Base-by-base conservation (phyloP, 1,140 invertebrate species). In the Spodoptera frugiperda region DNA sequence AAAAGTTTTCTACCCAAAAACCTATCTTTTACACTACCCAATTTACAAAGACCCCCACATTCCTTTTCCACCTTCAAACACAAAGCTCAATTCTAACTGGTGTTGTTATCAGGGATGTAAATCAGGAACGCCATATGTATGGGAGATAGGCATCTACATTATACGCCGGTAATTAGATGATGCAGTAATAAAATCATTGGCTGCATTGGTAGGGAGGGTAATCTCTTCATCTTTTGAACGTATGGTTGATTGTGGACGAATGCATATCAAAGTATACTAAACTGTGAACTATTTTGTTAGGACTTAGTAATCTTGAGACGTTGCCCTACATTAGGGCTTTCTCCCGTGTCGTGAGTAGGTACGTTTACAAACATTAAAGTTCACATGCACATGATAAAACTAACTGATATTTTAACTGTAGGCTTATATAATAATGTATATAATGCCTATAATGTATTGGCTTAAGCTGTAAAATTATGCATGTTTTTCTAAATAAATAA, bases 181-280 rank as follows among this genome's bases (percentile, higher is more conserved):
- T 85, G 81, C 83, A 86, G 85, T 89, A 90, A 89, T 90, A 89
- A 89, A 89, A 89, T 89, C 85, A 88, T 90, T 86, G 77, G 82
- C 54, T 65, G 71, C 80, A 78, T 79, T 4, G 77, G 71, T 74
- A 78, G 83, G 63, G 71, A 55, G 44, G 49, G 71, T 76, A 86
- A 87, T 87, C 84, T 85, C n/a, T 70, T 73, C 49, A 88, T 88
- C 86, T 82, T 79, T 73, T 57, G 14, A 17, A 12, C 3, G 67
- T 71, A 55, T 54, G 30, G 9, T 2, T 71, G 21, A 55, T 44
- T 44, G 39, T 71, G 5, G 48, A 25, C 21, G 15, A 17, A 2
- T n/a, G 9, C 3, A 39, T 11, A 39, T 61, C 30, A 30, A 17
- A 53, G 0, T 53, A 17, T 9, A 15, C 15, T 19, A 17, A 17